These are phyloP conservation scores for Linyphia triangularis DNA, from an alignment of 2,888 invertebrate species.

Conservation along the genomic window DNA sequence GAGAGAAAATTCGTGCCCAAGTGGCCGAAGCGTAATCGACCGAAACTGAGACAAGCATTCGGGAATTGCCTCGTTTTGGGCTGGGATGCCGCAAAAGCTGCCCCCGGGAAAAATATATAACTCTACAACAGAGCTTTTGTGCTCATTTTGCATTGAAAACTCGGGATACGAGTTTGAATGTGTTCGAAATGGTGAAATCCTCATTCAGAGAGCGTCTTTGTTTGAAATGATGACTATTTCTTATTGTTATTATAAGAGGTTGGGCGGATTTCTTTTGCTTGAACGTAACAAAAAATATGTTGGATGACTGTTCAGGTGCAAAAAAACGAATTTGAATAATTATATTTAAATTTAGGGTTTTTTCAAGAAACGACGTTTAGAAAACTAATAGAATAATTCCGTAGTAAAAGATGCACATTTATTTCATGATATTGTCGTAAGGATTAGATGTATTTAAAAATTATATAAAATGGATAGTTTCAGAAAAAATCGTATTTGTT, in stretches of 20 bases:
- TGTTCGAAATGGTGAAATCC: background rate
- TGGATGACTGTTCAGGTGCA: no score
- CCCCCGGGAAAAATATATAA: constrained; percentile 9
- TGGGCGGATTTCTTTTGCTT: background rate
- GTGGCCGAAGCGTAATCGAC: constrained; percentile 51
- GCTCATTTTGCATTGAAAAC: background rate
- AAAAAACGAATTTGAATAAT: no score
- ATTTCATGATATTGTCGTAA: no score
- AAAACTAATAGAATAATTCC: no score
- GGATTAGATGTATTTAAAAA: no score
- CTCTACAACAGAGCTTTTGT: constrained; percentile 17
- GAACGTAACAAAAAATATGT: no score
- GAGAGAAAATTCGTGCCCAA: constrained; percentile 45
- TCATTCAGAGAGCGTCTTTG: background rate
- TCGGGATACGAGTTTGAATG: background rate
- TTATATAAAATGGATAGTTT: no score
- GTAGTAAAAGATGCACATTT: no score
- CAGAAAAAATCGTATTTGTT: no score
- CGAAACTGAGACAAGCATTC: constrained; percentile 12
- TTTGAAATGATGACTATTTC: background rate
- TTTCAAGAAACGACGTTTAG: no score
- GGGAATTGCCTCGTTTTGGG: constrained; percentile 29
- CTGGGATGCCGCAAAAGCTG: constrained; percentile 24
- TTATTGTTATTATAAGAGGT: background rate
- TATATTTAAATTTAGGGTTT: no score